These are phyloP conservation scores for Lophura nycthemera DNA, from an alignment of 2,113 vertebrate genomes.

Conservation along the genomic window DNA sequence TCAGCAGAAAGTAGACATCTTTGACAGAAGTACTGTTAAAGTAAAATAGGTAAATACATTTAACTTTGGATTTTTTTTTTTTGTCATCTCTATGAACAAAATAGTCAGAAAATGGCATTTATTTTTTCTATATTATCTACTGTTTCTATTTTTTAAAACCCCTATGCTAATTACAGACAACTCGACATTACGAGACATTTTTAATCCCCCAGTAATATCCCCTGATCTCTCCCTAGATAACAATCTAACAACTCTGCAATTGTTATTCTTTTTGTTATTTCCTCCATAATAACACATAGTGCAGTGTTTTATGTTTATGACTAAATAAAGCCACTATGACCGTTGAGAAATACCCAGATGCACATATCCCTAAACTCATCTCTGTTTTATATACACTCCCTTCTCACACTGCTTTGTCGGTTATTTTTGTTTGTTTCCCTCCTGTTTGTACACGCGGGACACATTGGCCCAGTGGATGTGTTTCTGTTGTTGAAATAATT, in stretches of 20 bases:
- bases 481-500: not conserved
- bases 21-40: not conserved
- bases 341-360: not conserved
- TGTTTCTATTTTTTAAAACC: not conserved
- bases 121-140: not conserved
- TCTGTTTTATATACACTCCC: not conserved
- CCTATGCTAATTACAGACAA: conserved; percentile 48
- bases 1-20: not conserved
- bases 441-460: not conserved
- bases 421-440: not conserved
- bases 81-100: not conserved
- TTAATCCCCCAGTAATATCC: conserved; percentile 56
- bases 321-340: not conserved
- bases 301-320: not conserved
- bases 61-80: conserved; percentile 19
- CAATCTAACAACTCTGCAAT: conserved; percentile 23
- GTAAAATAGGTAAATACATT: not conserved
- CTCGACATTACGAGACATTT: conserved; percentile 50
- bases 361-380: not conserved
- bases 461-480: not conserved
- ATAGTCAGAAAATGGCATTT: not conserved
- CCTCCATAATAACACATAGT: not conserved
- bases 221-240: conserved; percentile 63
- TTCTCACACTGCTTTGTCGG: not conserved
- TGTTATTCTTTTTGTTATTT: conserved; percentile 61